Base-by-base conservation (phyloP, 2,888 invertebrate species). In the Caenorhabditis becei region DNA sequence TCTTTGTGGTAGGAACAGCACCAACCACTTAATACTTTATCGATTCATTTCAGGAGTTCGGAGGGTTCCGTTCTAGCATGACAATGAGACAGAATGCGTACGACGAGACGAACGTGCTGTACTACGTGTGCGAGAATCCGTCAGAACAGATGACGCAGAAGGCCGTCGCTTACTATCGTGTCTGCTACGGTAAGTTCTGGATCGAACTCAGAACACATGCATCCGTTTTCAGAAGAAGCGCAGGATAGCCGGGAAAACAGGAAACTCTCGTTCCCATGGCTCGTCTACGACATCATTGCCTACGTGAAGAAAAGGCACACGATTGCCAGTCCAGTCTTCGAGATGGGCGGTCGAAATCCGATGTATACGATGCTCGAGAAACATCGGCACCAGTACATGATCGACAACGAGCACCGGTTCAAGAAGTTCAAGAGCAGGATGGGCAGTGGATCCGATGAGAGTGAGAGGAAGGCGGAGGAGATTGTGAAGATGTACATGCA, bases 211-310 rank as follows among this genome's bases (percentile, higher is more conserved):
- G n/a, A n/a, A n/a, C n/a, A n/a, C n/a, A n/a, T n/a, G n/a, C 28
- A 16, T 20, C 23, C 11, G 23, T 37, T 62, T 65, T 41, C 67
- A 67, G 79, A 75, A 72, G 66, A 69, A 23, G 82, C 82, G 5
- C 59, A 54, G 18, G 26, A 47, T 0, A 71, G 71, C 11, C 71
- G 77, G 1, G 81, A 83, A 28, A 58, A 18, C 2, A 62, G 72
- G 11, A 83, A 82, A 18, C 85, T 89, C 18, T 89, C 89, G 11
- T 89, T 88, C 37, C 84, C 86, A 0, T 89, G 89, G 89, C 67
- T 89, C 8, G 87, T 81, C 1, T 88, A 79, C 58, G 89, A 89
- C 37, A 82, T 89, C 10, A 59, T 89, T 2, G 81, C 80, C 26
- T 62, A 80, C 2, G 78, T 89, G 2, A 69, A 70, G 26, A 53